phyloP scores from a whole-genome alignment of 2,888 invertebrate species.

The Candidula unifasciata region DNA sequence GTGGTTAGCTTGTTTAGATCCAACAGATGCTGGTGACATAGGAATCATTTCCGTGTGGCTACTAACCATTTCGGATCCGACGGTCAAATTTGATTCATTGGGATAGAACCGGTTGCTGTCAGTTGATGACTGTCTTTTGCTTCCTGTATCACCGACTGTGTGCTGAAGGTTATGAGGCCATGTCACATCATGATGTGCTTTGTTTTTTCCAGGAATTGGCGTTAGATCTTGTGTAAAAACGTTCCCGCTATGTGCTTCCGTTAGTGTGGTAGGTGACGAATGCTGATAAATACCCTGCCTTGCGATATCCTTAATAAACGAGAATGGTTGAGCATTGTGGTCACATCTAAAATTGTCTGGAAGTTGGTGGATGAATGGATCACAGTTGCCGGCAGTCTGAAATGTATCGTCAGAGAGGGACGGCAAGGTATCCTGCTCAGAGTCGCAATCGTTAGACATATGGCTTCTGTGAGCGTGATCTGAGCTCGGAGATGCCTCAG shows the following conservation, averaged over 20 bases:
- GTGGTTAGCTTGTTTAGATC: no score
- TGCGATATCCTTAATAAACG: background rate
- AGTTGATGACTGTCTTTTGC: background rate
- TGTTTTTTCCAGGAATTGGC: background rate
- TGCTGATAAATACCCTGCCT: background rate
- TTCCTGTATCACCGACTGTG: background rate
- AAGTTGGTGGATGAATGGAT: background rate
- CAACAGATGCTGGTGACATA: background rate
- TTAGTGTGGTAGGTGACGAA: background rate
- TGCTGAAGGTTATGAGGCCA: background rate
- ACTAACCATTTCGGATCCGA: background rate
- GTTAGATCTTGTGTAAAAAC: no score
- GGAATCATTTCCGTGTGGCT: background rate
- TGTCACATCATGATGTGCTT: background rate
- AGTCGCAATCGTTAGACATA: background rate
- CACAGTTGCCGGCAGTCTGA: background rate
- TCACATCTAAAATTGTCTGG: background rate
- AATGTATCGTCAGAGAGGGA: constrained; percentile 20
- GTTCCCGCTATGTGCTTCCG: background rate
- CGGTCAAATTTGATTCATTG: background rate
- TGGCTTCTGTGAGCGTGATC: constrained; percentile 20
- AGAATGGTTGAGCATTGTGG: background rate
- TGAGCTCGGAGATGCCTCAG: background rate
- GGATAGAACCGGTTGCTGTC: background rate
- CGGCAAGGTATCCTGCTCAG: constrained; percentile 20